Percentiles rank a stretch among this genome's conserved stretches.
phyloP scores from a whole-genome alignment of 1,140 invertebrate species.

The Pemphigus obesinymphae region DNA sequence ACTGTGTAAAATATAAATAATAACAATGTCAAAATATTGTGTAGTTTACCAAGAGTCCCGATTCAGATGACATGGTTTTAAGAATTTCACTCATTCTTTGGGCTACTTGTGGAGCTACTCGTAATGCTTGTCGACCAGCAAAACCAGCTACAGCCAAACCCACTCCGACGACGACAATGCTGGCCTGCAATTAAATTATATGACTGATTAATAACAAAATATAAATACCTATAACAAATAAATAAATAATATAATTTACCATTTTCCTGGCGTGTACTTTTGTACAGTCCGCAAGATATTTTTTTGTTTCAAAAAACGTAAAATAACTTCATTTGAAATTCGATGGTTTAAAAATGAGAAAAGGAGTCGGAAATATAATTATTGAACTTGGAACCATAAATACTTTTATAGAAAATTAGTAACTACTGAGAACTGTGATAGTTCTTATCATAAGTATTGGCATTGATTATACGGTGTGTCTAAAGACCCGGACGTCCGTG shows the following conservation, averaged over 20 bases:
- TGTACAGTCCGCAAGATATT: no score
- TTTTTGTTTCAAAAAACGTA: no score
- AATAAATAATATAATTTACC: neutral
- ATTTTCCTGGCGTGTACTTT: neutral
- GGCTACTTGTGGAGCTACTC: constrained; percentile 68
- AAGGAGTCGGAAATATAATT: no score
- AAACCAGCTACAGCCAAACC: constrained; percentile 81
- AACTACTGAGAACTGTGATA: no score
- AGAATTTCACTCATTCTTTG: constrained; percentile 71
- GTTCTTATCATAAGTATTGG: no score
- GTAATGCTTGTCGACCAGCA: constrained; percentile 71
- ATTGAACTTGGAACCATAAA: no score
- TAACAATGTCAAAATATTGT: neutral
- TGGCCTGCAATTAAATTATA: constrained; percentile 56
- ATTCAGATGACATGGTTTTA: constrained; percentile 73
- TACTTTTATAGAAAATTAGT: no score
- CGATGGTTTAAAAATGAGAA: no score
- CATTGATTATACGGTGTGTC: no score
- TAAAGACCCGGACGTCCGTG: no score
- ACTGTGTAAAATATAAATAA: neutral
- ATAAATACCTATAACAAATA: neutral
- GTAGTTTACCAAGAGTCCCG: constrained; percentile 49
- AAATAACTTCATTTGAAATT: no score
- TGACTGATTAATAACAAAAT: neutral
- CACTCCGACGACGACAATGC: constrained; percentile 72